Evolutionary conservation across 2,888 invertebrate species (phyloP).

Genomic region (Polymixis flavicincta): DNA sequence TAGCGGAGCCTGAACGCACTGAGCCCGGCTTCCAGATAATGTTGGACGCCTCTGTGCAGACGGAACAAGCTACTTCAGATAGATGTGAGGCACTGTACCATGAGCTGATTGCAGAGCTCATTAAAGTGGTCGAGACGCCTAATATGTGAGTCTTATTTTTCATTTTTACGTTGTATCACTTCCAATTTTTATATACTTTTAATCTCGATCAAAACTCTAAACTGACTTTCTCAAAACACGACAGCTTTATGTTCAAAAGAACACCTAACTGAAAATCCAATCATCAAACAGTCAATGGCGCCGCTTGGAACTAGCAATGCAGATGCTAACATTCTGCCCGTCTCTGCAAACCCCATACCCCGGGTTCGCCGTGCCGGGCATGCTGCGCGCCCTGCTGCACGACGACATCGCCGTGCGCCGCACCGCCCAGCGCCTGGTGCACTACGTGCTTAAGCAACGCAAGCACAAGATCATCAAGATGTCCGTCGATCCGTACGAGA

Average conservation of each 20-base stretch:
- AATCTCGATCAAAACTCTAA: background rate
- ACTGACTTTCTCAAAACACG: background rate
- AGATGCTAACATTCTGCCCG: constrained; percentile 93
- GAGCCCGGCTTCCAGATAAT: constrained; percentile 73
- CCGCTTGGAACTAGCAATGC: constrained; percentile 94
- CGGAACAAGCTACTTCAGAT: constrained; percentile 82
- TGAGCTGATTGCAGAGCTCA: constrained; percentile 89
- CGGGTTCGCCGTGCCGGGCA: constrained; percentile 91
- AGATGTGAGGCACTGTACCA: constrained; percentile 88
- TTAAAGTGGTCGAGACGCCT: constrained; percentile 85
- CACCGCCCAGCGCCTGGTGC: constrained; percentile 91
- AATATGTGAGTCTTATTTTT: constrained; percentile 78
- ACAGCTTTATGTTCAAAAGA: background rate
- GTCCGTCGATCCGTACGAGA: constrained; percentile 89
- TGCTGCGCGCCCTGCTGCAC: constrained; percentile 92
- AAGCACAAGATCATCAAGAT: constrained; percentile 92
- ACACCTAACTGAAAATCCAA: background rate
- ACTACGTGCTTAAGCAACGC: constrained; percentile 93
- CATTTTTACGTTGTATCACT: background rate
- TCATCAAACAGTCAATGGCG: constrained; percentile 93
- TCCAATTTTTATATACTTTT: too few relatives aligned
- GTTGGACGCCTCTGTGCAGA: constrained; percentile 76
- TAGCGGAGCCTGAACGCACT: constrained; percentile 78
- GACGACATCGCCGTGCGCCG: constrained; percentile 96
- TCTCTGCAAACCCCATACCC: constrained; percentile 93